A percentile compares a stretch with the other conserved stretches of the same genome.
phyloP scores from a whole-genome alignment of 2,797 vertebrate genomes.

The Myotis vivesi region DNA sequence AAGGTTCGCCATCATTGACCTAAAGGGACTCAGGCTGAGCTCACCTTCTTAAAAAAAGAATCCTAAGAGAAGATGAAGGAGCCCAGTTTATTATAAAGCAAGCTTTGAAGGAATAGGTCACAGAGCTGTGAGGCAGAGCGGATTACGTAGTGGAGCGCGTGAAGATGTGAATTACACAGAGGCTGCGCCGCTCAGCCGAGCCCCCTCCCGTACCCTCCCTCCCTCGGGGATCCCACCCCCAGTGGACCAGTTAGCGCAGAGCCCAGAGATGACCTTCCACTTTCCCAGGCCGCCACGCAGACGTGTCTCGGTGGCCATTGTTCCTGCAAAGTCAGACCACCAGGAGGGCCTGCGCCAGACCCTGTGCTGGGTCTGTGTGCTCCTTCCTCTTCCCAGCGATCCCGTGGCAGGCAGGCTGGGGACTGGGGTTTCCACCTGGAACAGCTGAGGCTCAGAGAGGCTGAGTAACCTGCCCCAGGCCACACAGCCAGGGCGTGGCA shows the following conservation, averaged over 20 bases:
- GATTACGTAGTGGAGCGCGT: background rate
- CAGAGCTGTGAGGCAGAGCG: background rate
- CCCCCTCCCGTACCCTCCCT: rapidly evolving
- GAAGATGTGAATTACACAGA: background rate
- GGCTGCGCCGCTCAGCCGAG: background rate
- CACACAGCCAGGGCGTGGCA: background rate
- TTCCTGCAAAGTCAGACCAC: background rate
- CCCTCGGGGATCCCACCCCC: too few relatives aligned
- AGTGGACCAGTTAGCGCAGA: background rate
- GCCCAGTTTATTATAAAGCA: background rate
- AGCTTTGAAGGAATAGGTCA: background rate
- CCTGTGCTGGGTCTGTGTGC: rapidly evolving
- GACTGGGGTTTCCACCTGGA: background rate
- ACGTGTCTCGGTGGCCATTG: background rate
- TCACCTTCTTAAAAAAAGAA: background rate
- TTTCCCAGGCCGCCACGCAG: rapidly evolving
- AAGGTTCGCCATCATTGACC: too few relatives aligned
- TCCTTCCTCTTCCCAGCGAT: background rate
- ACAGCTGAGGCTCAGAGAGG: background rate
- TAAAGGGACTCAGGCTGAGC: background rate
- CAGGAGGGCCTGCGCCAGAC: background rate
- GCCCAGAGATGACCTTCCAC: background rate
- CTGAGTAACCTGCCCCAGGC: background rate
- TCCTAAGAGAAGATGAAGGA: background rate
- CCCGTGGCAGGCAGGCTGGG: background rate